Percentiles rank a stretch among this genome's conserved stretches.
Evolutionary conservation across 2,888 invertebrate species (phyloP).

Genomic region (Tribolium freemani): DNA sequence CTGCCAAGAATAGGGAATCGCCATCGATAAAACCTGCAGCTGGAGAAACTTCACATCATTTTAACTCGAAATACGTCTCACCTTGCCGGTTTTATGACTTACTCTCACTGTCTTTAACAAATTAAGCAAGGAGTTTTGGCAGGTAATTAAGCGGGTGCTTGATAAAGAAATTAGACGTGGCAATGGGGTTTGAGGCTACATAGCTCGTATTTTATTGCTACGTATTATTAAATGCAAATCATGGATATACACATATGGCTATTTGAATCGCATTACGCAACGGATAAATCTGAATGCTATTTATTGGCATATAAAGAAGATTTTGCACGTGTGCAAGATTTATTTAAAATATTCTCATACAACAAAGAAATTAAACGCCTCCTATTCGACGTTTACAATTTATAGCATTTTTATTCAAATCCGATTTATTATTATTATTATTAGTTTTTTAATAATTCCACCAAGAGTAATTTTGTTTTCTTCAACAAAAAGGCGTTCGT

Average conservation of each 20-base stretch:
- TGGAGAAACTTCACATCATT: constrained; percentile 30
- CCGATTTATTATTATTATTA: background rate
- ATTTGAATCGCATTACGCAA: background rate
- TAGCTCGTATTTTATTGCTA: background rate
- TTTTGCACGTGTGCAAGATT: constrained; percentile 11
- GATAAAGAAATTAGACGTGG: background rate
- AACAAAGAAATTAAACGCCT: background rate
- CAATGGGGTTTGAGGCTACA: background rate
- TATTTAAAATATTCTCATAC: background rate
- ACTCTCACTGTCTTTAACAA: too few species aligned
- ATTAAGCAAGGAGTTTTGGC: too few species aligned
- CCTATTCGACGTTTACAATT: background rate
- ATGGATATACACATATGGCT: background rate
- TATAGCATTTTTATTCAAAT: background rate
- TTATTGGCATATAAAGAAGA: background rate
- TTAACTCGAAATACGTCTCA: background rate
- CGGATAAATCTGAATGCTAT: constrained; percentile 2
- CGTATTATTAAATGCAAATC: background rate
- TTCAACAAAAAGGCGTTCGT: too few species aligned
- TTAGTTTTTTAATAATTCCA: background rate
- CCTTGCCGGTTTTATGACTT: background rate
- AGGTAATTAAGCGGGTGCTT: too few species aligned
- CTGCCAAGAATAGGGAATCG: constrained; percentile 57
- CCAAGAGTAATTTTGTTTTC: too few species aligned
- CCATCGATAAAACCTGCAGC: constrained; percentile 40